Evolutionary conservation across 2,888 invertebrate genomes (phyloP), one percentile per base, ranked within the genome.

Genomic region (Ichneumoninae sp.): DNA sequence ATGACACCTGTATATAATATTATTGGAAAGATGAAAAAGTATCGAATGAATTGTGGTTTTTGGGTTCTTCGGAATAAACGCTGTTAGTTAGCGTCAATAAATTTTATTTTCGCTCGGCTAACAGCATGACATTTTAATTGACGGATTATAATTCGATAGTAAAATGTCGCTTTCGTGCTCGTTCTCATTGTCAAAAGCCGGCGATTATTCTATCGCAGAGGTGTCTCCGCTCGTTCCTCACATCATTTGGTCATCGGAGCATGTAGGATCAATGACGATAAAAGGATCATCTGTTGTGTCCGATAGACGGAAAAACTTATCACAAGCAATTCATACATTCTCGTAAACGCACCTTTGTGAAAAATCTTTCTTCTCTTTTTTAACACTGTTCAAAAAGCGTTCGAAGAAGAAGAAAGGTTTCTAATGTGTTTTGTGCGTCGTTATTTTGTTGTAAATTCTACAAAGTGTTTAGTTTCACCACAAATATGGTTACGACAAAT

Each of bases 51-150:
- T 83, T 22, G 75, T 65, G 54, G 36, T 82, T 36, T 77, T 76
- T 76, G 22, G 77, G 72, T 80, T 75, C n/a, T 10, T 79, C 57
- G 5, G n/a, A 78, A 75, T 52, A 71, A 71, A 52, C 57, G 54
- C 72, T 57, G 36, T 66, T 78, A 26, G 36, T 66, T 78, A 26
- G 36, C 72, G 74, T 69, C 74, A 33, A 70, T 19, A 47, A 26
- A 70, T 65, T 22, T 57, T 54, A 16, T 10, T 10, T 80, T 65
- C 69, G 74, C 87, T 89, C 89, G 90, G 90, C 91, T 93, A 93
- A 93, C 92, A 92, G 93, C 93, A 93, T 93, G 93, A 91, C 92
- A 93, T 92, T 93, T 88, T 83, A 54, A 75, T 69, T 76, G 70
- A 54, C 69, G 57, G 68, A 83, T 80, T 74, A 62, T 50, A 65